These are phyloP conservation scores for Actinostola sp. DNA, from an alignment of 92 coral and sea anemone species.

Conservation along the genomic window DNA sequence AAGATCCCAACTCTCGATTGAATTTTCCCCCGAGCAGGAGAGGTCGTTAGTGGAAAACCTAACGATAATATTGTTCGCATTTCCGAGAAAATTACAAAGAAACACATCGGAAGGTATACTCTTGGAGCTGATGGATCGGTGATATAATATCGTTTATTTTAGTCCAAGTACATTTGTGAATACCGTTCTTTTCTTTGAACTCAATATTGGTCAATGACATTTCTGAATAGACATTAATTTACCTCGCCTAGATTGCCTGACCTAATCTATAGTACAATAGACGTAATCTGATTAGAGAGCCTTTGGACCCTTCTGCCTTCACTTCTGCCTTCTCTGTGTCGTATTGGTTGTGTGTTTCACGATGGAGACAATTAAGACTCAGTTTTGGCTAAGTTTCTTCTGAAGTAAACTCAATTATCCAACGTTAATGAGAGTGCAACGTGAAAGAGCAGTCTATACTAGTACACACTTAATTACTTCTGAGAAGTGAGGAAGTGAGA, in stretches of 20 bases:
- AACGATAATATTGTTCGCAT: neutral
- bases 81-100: constrained; percentile 2
- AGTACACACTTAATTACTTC: neutral
- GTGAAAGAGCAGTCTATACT: neutral
- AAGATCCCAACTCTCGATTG: constrained; percentile 1
- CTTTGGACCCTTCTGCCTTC: neutral
- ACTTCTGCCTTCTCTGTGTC: neutral
- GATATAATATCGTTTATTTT: neutral
- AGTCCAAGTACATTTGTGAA: constrained; percentile 12
- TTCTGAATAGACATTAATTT: constrained; percentile 12
- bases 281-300: constrained; percentile 1
- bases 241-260: neutral
- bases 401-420: constrained; percentile 10
- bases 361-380: constrained; percentile 5
- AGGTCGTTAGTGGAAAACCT: neutral
- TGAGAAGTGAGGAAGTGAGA: neutral
- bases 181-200: constrained; percentile 1
- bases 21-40: neutral
- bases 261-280: constrained; percentile 13
- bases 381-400: constrained; percentile 12
- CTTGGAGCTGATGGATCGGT: neutral
- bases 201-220: constrained; percentile 13
- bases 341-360: constrained; percentile 17
- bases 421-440: neutral
- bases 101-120: neutral